Conservation (phyloP, 1,140 invertebrate genomes). For the Trichonephila inaurata region DNA sequence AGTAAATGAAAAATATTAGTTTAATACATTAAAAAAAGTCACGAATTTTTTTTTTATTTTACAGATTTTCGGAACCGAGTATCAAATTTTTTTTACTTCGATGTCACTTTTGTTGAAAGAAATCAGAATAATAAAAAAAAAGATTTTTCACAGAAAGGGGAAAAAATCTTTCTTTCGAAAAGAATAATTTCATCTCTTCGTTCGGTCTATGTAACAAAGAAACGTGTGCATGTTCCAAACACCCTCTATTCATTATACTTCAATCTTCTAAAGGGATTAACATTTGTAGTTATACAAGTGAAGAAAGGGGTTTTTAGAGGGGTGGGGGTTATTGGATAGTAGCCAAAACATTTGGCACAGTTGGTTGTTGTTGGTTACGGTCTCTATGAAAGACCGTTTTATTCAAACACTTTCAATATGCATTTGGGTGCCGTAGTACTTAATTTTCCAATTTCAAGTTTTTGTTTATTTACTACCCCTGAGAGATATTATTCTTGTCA, state of each 20-base stretch:
- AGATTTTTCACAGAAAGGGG: no score
- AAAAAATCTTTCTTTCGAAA: neutral
- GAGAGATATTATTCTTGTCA: neutral
- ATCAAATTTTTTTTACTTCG: no score
- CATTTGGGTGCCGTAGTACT: neutral
- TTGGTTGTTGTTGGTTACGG: constrained; percentile 33
- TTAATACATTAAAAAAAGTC: no score
- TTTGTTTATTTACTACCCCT: neutral
- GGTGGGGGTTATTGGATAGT: neutral
- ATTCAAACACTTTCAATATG: constrained; percentile 5
- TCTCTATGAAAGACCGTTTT: constrained; percentile 39
- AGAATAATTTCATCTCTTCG: neutral
- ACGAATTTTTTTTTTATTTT: no score
- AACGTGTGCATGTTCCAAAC: neutral
- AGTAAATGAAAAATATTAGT: no score
- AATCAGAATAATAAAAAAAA: no score
- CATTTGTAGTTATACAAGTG: constrained; percentile 15
- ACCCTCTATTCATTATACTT: neutral
- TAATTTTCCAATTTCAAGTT: neutral
- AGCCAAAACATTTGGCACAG: neutral
- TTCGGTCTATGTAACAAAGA: no score
- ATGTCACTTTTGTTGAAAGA: no score
- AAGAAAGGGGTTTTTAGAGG: neutral
- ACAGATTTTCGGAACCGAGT: no score
- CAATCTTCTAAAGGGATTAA: constrained; percentile 25